Conservation (phyloP, 2,888 invertebrate species). For the Stegana nigrithorax region DNA sequence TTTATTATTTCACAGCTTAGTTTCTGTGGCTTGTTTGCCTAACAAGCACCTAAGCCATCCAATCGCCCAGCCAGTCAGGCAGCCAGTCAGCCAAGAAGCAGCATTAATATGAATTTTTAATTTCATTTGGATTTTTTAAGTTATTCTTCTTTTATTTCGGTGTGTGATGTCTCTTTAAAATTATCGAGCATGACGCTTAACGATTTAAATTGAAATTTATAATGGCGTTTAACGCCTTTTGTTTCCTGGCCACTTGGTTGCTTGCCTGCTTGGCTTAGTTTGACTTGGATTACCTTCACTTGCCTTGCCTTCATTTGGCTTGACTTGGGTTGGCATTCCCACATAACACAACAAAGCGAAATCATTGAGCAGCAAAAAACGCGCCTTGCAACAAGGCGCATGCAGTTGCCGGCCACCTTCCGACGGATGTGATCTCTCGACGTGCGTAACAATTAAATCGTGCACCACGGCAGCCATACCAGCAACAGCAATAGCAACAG, state of each 20-base stretch:
- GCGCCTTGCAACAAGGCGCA: too few species aligned
- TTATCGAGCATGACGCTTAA: neutral
- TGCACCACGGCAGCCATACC: constrained; percentile 40
- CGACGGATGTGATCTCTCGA: constrained; percentile 37
- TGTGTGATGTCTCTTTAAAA: too few species aligned
- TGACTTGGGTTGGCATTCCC: too few species aligned
- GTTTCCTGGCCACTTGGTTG: too few species aligned
- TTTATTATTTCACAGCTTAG: too few species aligned
- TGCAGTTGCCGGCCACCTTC: too few species aligned
- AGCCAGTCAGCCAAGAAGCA: neutral
- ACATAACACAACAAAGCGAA: too few species aligned
- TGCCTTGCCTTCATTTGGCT: neutral
- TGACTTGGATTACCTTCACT: neutral
- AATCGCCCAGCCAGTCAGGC: too few species aligned
- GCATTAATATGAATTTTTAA: neutral
- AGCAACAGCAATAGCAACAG: neutral
- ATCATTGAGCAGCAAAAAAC: too few species aligned
- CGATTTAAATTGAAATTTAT: neutral
- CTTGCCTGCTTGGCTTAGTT: too few species aligned
- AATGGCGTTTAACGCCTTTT: too few species aligned
- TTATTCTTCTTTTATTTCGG: neutral
- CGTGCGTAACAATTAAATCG: constrained; percentile 66
- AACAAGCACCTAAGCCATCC: too few species aligned
- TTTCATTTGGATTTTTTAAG: neutral
- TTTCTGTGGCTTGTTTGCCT: neutral